Evolutionary conservation across 1,140 invertebrate species (phyloP).

Genomic region (Coenobita brevimanus): DNA sequence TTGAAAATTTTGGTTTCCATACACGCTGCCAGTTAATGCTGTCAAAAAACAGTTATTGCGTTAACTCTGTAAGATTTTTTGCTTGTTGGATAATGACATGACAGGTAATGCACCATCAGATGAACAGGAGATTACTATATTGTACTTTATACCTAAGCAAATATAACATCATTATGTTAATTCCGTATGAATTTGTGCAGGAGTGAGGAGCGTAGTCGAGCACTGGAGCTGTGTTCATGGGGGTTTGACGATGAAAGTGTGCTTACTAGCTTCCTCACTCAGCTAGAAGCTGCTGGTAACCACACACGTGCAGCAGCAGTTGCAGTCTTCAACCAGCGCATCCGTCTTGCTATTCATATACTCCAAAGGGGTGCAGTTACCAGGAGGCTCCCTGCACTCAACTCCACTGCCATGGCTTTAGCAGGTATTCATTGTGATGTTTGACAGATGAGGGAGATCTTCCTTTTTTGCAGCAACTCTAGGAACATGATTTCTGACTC

Average conservation of each 20-base stretch:
- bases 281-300: conserved; percentile 73
- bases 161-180: background rate
- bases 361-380: conserved; percentile 77
- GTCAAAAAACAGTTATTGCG: too few species aligned
- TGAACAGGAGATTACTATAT: too few species aligned
- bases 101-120: too few species aligned
- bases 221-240: conserved; percentile 91
- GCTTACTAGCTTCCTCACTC: conserved; percentile 70
- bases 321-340: conserved; percentile 90
- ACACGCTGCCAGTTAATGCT: too few species aligned
- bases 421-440: conserved; percentile 74
- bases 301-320: conserved; percentile 91
- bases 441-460: background rate
- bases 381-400: conserved; percentile 72
- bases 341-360: conserved; percentile 88
- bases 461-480: background rate
- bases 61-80: too few species aligned
- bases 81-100: too few species aligned
- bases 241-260: conserved; percentile 77
- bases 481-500: too few species aligned
- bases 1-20: too few species aligned
- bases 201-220: conserved; percentile 84
- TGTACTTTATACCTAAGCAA: too few species aligned
- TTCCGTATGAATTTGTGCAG: conserved; percentile 72
- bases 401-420: conserved; percentile 88